Base-by-base conservation (phyloP, 2,888 invertebrate genomes). In the Rosalia funebris region DNA sequence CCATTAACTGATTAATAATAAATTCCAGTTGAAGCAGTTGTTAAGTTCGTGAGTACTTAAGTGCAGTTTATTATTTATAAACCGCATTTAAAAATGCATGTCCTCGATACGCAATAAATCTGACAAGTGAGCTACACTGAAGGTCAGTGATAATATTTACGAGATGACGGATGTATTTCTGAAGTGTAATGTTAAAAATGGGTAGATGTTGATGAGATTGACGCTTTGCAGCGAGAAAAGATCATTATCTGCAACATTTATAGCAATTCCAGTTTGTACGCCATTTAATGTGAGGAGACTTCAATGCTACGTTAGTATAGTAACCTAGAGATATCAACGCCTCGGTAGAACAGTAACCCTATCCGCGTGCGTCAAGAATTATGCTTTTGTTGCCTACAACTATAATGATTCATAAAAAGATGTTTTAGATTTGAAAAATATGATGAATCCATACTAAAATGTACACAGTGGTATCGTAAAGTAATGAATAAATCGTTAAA, bases 251-350 rank as follows among this genome's bases (percentile, higher is more conserved):
- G 10, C 25, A 15, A 50, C 50, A 25, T 37, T 50, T 50, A 50
- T 39, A 50, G 39, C 39, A 50, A 1, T 7, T 20, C 39, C 15
- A 50, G 25, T 14, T 50, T 50, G 39, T 25, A 39, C 15, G 10
- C 39, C 15, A 39, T 25, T 50, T 39, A 50, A 9, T 39, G 20
- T 4, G 1, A 25, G 31, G 15, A 19, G 57, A 57, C 45, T 56
- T 56, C 56, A 19, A 59, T 53, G 34, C 20, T 56, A 37, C 42
- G 44, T 53, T 31, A 36, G 58, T 44, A 55, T 34, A 46, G 53
- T 56, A 56, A 59, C 62, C 58, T 56, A 59, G 62, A 62, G 59
- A 62, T 12, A 34, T 59, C 53, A 19, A 56, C 19, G 47, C 15
- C 14, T 15, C 17, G 37, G 16, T 53, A 47, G 58, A 37, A 53